phyloP scores from a whole-genome alignment of 2,113 vertebrate genomes.

The Cheilinus undulatus region DNA sequence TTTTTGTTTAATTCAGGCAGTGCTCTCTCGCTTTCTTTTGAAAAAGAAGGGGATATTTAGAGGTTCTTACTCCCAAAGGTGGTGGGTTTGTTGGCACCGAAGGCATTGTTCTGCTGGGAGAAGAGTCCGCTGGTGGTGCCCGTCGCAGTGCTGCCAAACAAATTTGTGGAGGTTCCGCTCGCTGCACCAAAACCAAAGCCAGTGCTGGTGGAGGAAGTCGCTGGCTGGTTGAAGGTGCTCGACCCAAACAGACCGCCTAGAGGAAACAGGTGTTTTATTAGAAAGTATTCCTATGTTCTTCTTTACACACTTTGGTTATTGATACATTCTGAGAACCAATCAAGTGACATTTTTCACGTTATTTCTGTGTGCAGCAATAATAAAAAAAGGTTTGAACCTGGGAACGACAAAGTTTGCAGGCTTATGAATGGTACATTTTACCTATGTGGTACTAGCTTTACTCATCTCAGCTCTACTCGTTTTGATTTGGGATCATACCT shows the following conservation, averaged over 20 bases:
- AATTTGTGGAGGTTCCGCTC: constrained; percentile 88
- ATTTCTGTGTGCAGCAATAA: neutral
- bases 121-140: constrained; percentile 89
- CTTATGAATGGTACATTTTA: no score
- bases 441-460: no score
- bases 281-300: no score
- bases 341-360: no score
- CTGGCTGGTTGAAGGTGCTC: constrained; percentile 92
- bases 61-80: constrained; percentile 92
- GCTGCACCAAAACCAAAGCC: constrained; percentile 93
- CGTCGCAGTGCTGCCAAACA: constrained; percentile 91
- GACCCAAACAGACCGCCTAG: constrained; percentile 94
- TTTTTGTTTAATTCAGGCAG: no score
- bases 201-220: constrained; percentile 91
- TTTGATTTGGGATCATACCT: no score
- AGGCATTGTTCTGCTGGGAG: constrained; percentile 95
- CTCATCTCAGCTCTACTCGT: no score
- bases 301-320: neutral
- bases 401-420: no score
- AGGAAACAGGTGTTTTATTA: neutral
- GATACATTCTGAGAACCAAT: no score
- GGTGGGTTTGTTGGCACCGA: constrained; percentile 90
- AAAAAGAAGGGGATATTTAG: no score
- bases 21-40: no score
- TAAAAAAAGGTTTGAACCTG: neutral